phyloP scores from a whole-genome alignment of 2,888 invertebrate genomes.

The Nomada flava region DNA sequence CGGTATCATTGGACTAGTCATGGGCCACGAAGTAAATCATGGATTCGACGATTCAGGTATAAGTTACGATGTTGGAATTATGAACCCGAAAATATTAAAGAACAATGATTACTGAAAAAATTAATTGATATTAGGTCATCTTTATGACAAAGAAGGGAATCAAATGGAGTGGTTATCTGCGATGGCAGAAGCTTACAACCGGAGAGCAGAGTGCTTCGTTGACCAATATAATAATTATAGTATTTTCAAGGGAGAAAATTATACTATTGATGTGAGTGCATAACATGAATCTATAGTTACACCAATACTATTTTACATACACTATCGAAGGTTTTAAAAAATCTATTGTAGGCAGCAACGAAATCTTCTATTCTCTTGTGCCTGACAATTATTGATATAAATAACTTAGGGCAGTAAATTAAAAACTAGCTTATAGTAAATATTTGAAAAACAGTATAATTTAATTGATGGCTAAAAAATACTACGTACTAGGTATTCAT shows the following conservation, averaged over 20 bases:
- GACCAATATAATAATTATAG: slow-evolving; percentile 63
- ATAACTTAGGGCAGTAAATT: no score
- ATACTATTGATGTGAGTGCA: slow-evolving; percentile 40
- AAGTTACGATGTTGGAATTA: neutral
- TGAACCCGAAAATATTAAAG: neutral
- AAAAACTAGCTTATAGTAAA: neutral
- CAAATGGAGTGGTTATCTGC: slow-evolving; percentile 56
- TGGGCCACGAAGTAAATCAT: slow-evolving; percentile 66
- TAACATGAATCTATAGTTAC: neutral
- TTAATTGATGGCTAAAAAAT: neutral
- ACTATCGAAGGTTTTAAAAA: no score
- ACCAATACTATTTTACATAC: neutral
- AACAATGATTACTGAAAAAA: neutral
- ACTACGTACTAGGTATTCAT: no score
- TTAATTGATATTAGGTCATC: slow-evolving; percentile 43
- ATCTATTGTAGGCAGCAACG: no score
- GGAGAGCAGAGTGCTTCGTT: slow-evolving; percentile 63
- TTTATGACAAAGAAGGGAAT: slow-evolving; percentile 43
- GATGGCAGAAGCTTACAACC: slow-evolving; percentile 54
- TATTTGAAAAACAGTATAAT: neutral
- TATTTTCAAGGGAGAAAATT: slow-evolving; percentile 23
- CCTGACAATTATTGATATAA: no score
- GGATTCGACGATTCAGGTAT: slow-evolving; percentile 61
- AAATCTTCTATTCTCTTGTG: no score
- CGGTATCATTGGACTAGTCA: slow-evolving; percentile 58